Evolutionary conservation across 35 echinoderm and acorn worm genomes (phyloP).

Genomic region (Amphiura filiformis): DNA sequence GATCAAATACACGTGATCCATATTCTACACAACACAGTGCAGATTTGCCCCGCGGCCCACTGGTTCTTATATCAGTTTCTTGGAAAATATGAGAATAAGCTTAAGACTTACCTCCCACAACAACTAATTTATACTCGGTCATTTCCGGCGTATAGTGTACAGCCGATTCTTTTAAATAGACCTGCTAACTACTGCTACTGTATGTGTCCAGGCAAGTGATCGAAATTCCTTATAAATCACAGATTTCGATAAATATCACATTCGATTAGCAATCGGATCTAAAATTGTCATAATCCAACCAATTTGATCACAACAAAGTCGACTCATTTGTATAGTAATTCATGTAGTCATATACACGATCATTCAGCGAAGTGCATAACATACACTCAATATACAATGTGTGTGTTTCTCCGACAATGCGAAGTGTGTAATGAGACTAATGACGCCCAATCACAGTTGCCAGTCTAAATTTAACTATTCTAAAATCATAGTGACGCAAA

Average conservation of each 20-base stretch:
- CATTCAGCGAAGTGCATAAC: background rate
- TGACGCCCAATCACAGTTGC: background rate
- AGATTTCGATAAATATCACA: background rate
- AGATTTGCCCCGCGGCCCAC: background rate
- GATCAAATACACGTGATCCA: too few species aligned
- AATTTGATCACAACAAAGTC: background rate
- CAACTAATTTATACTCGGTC: conserved; percentile 40
- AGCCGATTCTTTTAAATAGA: background rate
- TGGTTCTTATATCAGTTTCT: background rate
- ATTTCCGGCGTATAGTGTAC: conserved; percentile 8
- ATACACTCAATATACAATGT: background rate
- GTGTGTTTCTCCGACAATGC: background rate
- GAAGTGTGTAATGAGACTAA: background rate
- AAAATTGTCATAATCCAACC: background rate
- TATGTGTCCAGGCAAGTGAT: too few species aligned
- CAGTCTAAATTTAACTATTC: background rate
- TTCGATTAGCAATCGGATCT: background rate
- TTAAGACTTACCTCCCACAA: conserved; percentile 20
- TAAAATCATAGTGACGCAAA: background rate
- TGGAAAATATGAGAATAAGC: background rate
- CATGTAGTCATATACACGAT: background rate
- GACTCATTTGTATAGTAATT: background rate
- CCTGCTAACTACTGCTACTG: background rate
- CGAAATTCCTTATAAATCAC: background rate
- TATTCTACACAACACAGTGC: too few species aligned